Percentiles rank a stretch among this genome's conserved stretches.
phyloP scores from a whole-genome alignment of 2,113 vertebrate species.

The Phyllostomus discolor region DNA sequence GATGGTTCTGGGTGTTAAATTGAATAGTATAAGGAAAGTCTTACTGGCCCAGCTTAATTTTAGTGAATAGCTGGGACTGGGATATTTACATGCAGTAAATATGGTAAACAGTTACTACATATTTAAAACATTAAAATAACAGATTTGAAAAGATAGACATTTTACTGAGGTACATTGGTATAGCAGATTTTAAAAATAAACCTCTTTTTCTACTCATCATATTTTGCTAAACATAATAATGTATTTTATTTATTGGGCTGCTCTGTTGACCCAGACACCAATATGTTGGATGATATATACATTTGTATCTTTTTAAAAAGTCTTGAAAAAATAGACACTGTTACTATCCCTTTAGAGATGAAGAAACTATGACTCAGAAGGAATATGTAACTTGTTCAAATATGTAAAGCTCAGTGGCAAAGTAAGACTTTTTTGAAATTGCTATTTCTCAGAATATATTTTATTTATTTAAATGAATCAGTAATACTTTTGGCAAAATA shows the following conservation, averaged over 20 bases:
- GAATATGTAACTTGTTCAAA: neutral
- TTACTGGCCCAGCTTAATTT: neutral
- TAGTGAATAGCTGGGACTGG: neutral
- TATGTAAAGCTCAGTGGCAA: neutral
- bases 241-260: neutral
- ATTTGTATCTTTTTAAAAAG: neutral
- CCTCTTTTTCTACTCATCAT: neutral
- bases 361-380: neutral
- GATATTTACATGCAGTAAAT: neutral
- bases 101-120: no score
- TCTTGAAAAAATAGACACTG: neutral
- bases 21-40: neutral
- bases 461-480: neutral
- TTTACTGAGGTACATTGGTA: neutral
- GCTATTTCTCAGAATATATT: neutral
- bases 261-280: neutral
- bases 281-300: neutral
- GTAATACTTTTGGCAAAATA: neutral
- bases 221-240: neutral
- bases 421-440: neutral
- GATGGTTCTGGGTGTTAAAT: neutral
- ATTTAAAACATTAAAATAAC: no score
- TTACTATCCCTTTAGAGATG: neutral
- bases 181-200: neutral
- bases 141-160: neutral